Evolutionary conservation across 2,888 invertebrate species (phyloP).

Genomic region (Alsophila aescularia): DNA sequence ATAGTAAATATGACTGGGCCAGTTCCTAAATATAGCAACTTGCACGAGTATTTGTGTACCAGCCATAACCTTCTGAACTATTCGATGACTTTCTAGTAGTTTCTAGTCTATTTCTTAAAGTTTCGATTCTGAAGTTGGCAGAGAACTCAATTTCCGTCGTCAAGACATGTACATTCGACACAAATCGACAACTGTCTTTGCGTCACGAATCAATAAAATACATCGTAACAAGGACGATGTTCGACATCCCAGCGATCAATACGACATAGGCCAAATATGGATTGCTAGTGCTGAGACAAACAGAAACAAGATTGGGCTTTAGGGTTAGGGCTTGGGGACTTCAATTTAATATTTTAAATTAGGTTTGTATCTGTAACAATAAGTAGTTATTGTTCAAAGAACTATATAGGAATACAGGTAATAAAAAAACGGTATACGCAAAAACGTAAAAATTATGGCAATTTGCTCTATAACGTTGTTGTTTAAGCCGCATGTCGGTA

Average conservation of each 20-base stretch:
- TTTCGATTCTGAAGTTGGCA: too few species aligned
- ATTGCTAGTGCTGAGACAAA: conserved; percentile 30
- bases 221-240: conserved; percentile 64
- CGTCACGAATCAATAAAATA: conserved; percentile 74
- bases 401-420: too few species aligned
- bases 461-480: too few species aligned
- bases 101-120: background rate
- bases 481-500: too few species aligned
- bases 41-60: too few species aligned
- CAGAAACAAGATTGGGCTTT: background rate
- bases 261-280: conserved; percentile 43
- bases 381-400: too few species aligned
- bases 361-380: background rate
- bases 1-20: too few species aligned
- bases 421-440: too few species aligned
- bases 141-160: conserved; percentile 32
- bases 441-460: too few species aligned
- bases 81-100: too few species aligned
- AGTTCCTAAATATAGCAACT: too few species aligned
- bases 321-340: conserved; percentile 2
- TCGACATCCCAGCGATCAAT: conserved; percentile 53
- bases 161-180: conserved; percentile 47
- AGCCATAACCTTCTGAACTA: too few species aligned
- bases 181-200: conserved; percentile 57
- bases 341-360: background rate